Percentiles rank a stretch among this genome's conserved stretches.
Evolutionary conservation across 1,140 invertebrate genomes (phyloP).

Genomic region (Pseudomyrmex flavicornis): DNA sequence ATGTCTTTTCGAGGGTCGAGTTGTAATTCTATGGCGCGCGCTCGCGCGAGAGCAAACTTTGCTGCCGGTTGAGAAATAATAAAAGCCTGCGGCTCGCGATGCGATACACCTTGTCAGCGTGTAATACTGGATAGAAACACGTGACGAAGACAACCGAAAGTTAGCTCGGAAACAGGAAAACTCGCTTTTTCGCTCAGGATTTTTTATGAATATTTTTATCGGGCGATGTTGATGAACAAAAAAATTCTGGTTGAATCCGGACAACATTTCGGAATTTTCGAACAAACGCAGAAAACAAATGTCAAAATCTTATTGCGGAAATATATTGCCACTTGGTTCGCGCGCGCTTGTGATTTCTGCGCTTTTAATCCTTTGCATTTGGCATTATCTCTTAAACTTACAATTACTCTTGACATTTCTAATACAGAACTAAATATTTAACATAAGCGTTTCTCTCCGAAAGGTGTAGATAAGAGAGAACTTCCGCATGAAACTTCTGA

Average conservation of each 20-base stretch:
- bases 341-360: not conserved
- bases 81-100: slow-evolving; percentile 35
- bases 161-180: slow-evolving; percentile 41
- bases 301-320: not conserved
- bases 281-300: not conserved
- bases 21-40: slow-evolving; percentile 38
- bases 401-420: not conserved
- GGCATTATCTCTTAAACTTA: not conserved
- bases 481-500: too few relatives aligned
- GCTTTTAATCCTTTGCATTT: not conserved
- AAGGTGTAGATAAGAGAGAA: slow-evolving; percentile 32
- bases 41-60: slow-evolving; percentile 2
- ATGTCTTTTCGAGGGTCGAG: slow-evolving; percentile 51
- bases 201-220: slow-evolving; percentile 54
- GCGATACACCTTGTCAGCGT: not conserved
- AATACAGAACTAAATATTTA: slow-evolving; percentile 14
- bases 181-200: slow-evolving; percentile 30
- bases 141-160: slow-evolving; percentile 37
- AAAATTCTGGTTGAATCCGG: not conserved
- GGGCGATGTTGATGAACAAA: not conserved
- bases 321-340: not conserved
- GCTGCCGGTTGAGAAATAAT: slow-evolving; percentile 50
- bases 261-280: slow-evolving; percentile 11
- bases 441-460: slow-evolving; percentile 13
- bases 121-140: slow-evolving; percentile 36